These are phyloP conservation scores for Leucania comma DNA, from an alignment of 2,888 invertebrate species.

Conservation along the genomic window DNA sequence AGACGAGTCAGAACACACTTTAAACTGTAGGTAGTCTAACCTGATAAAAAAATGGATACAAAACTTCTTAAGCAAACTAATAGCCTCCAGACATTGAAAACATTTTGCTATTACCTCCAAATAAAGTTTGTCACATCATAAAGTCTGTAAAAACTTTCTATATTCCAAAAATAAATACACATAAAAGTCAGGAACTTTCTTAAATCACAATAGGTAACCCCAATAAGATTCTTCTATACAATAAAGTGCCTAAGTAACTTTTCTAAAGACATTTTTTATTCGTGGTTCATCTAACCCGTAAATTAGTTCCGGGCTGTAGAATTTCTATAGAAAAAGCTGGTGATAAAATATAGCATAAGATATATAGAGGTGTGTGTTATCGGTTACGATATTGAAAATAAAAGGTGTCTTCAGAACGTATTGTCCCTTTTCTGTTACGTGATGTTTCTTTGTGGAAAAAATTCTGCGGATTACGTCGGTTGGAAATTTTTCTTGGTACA, in stretches of 20 bases:
- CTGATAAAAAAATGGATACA: background rate
- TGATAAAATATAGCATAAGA: slow-evolving; percentile 14
- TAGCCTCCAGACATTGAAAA: background rate
- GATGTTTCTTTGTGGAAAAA: slow-evolving; percentile 6
- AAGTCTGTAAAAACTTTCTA: background rate
- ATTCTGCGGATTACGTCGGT: background rate
- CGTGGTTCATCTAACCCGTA: background rate
- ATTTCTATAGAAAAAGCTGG: slow-evolving; percentile 20
- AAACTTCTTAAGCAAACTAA: background rate
- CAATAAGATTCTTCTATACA: background rate
- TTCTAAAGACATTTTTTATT: slow-evolving; percentile 16
- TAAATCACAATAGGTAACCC: background rate
- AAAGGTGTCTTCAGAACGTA: slow-evolving; percentile 35
- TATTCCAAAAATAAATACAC: slow-evolving; percentile 21
- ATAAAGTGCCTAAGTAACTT: slow-evolving; percentile 17
- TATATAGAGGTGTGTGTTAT: slow-evolving; percentile 15
- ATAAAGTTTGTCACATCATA: background rate
- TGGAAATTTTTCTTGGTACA: slow-evolving; percentile 8
- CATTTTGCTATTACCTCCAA: background rate
- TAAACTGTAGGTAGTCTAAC: no score
- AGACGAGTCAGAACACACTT: no score
- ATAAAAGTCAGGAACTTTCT: slow-evolving; percentile 29
- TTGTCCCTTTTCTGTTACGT: slow-evolving; percentile 31
- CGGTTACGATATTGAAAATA: slow-evolving; percentile 18
- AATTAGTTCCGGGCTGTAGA: slow-evolving; percentile 18